Conservation (phyloP, 2,888 invertebrate genomes). For the Mechanitis mazaeus region DNA sequence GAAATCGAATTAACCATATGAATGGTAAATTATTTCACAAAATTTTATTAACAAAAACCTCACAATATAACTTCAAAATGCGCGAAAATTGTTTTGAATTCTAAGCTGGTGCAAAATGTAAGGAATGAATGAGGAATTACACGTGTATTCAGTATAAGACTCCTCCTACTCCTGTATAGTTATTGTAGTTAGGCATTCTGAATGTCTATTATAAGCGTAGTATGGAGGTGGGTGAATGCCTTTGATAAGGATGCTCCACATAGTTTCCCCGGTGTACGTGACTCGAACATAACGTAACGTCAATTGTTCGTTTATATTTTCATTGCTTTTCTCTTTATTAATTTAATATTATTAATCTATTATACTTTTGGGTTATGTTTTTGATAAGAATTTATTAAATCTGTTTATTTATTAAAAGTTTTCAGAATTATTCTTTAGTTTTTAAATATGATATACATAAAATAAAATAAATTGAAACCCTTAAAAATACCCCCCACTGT, state of each 20-base stretch:
- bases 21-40: constrained; percentile 46
- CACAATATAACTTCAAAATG: background rate
- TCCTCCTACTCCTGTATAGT: constrained; percentile 44
- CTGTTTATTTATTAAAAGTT: no score
- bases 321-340: constrained; percentile 19
- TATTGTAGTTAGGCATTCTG: constrained; percentile 62
- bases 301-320: constrained; percentile 32
- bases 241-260: constrained; percentile 67
- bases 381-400: background rate
- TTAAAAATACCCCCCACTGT: background rate
- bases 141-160: constrained; percentile 49
- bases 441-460: no score
- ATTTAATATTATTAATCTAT: background rate
- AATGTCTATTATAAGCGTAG: constrained; percentile 51
- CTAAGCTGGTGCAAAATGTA: constrained; percentile 38
- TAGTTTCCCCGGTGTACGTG: constrained; percentile 56
- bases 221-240: constrained; percentile 63
- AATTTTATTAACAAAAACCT: no score
- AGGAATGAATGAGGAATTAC: constrained; percentile 53
- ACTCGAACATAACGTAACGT: constrained; percentile 33
- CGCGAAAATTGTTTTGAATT: constrained; percentile 10
- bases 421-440: no score
- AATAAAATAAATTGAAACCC: no score
- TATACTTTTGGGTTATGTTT: background rate
- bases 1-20: constrained; percentile 56